Conservation (phyloP, 2,888 invertebrate species). For the Cynaeus angustus region DNA sequence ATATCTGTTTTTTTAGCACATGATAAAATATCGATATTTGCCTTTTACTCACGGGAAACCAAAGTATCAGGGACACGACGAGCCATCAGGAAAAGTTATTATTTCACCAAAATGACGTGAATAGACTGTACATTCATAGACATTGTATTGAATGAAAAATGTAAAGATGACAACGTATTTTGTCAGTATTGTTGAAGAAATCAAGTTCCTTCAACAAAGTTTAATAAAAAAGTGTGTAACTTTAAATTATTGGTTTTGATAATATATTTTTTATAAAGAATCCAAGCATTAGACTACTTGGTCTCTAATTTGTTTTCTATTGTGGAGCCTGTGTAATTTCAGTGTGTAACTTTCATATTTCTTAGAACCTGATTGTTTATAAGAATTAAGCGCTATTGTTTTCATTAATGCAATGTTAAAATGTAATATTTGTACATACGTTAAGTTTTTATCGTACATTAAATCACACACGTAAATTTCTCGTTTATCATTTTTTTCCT, state of each 20-base stretch:
- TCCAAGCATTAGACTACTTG: slow-evolving; percentile 6
- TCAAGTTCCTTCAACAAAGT: slow-evolving; percentile 7
- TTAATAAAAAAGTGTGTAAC: slow-evolving; percentile 18
- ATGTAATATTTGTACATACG: slow-evolving; percentile 46
- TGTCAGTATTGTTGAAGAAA: slow-evolving; percentile 33
- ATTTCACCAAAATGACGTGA: slow-evolving; percentile 62
- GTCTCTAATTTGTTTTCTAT: slow-evolving; percentile 16
- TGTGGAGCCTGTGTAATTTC: not conserved
- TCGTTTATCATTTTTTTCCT: not conserved
- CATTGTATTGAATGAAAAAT: slow-evolving; percentile 36
- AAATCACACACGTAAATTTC: slow-evolving; percentile 20
- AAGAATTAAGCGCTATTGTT: slow-evolving; percentile 5
- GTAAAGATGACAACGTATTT: slow-evolving; percentile 29
- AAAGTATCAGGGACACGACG: slow-evolving; percentile 85
- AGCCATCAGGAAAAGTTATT: slow-evolving; percentile 62
- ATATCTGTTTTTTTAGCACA: slow-evolving; percentile 84
- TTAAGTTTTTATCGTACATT: slow-evolving; percentile 44
- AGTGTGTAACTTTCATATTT: slow-evolving; percentile 9
- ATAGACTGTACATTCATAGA: slow-evolving; percentile 39
- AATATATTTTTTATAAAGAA: slow-evolving; percentile 27
- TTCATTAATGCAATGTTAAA: slow-evolving; percentile 27
- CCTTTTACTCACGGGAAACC: slow-evolving; percentile 99
- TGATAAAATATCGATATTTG: slow-evolving; percentile 99
- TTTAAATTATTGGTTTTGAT: slow-evolving; percentile 11
- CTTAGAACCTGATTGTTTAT: slow-evolving; percentile 3